Evolutionary conservation across 2,797 vertebrate genomes (phyloP).

Genomic region (Paedocypris micromegethes): DNA sequence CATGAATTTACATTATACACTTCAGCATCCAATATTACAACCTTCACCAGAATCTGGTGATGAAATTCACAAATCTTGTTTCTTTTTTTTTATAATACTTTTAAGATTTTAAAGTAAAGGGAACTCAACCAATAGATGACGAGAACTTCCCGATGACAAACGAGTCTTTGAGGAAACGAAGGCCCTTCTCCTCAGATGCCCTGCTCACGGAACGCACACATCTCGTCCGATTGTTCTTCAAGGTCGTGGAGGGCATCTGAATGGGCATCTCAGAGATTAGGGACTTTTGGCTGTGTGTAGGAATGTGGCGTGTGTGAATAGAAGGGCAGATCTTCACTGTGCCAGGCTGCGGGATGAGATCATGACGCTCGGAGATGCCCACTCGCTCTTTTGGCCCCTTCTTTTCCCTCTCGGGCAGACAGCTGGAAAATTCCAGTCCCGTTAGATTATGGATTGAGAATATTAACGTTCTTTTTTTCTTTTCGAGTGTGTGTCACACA

Average conservation of each 20-base stretch:
- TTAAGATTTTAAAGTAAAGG: too few species aligned
- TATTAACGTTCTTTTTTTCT: slow-evolving; percentile 2
- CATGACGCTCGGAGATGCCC: slow-evolving; percentile 67
- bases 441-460: slow-evolving; percentile 23
- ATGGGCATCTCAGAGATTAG: slow-evolving; percentile 27
- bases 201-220: too few species aligned
- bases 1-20: too few species aligned
- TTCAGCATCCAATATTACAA: too few species aligned
- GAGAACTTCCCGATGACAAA: too few species aligned
- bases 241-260: slow-evolving; percentile 22
- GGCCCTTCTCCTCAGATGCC: too few species aligned
- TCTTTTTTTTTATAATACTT: too few species aligned
- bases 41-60: too few species aligned
- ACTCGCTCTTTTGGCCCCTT: slow-evolving; percentile 51
- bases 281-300: slow-evolving; percentile 56
- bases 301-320: slow-evolving; percentile 72
- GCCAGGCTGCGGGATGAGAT: slow-evolving; percentile 67
- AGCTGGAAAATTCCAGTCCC: slow-evolving; percentile 35
- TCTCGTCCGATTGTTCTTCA: slow-evolving; percentile 64
- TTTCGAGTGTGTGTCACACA: neutral
- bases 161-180: too few species aligned
- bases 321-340: slow-evolving; percentile 73
- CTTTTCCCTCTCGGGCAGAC: slow-evolving; percentile 19
- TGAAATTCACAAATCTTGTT: too few species aligned
- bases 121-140: too few species aligned